Conservation (phyloP, 2,888 invertebrate species). For the Aleiodes testaceus region DNA sequence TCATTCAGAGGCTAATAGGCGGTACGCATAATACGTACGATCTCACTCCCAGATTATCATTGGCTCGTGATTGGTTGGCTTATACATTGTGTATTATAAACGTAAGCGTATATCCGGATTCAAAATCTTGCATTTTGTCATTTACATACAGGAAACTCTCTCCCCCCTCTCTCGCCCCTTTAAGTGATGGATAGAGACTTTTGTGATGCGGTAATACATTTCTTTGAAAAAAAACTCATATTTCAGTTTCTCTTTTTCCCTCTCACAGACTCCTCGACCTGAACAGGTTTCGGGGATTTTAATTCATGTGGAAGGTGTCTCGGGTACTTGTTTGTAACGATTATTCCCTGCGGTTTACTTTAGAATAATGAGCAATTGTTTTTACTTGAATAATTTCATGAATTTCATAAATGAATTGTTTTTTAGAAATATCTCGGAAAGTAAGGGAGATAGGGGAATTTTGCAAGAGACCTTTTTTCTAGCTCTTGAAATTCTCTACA, state of each 20-base stretch:
- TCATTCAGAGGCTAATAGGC: conserved; percentile 44
- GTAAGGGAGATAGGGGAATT: no score
- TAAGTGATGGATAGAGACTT: conserved; percentile 18
- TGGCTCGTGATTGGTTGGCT: conserved; percentile 43
- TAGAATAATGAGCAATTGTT: background rate
- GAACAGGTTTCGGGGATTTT: conserved; percentile 4
- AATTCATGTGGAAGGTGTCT: conserved; percentile 2
- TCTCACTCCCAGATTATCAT: conserved; percentile 67
- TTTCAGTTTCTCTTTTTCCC: background rate
- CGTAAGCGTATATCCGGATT: conserved; percentile 47
- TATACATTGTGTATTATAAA: conserved; percentile 24
- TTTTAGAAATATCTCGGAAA: no score
- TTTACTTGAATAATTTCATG: no score
- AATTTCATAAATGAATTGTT: no score
- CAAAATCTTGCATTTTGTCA: conserved; percentile 58
- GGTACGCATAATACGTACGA: conserved; percentile 60
- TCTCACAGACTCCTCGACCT: conserved; percentile 1
- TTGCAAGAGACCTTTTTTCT: no score
- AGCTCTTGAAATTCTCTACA: no score
- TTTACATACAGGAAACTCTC: conserved; percentile 71
- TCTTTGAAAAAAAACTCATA: conserved; percentile 18
- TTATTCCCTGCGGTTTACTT: background rate
- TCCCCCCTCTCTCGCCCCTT: conserved; percentile 27
- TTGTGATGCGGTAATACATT: conserved; percentile 17
- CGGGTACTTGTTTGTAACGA: conserved; percentile 3